These are phyloP conservation scores for Pyralis farinalis DNA, from an alignment of 2,888 invertebrate genomes.

Conservation along the genomic window DNA sequence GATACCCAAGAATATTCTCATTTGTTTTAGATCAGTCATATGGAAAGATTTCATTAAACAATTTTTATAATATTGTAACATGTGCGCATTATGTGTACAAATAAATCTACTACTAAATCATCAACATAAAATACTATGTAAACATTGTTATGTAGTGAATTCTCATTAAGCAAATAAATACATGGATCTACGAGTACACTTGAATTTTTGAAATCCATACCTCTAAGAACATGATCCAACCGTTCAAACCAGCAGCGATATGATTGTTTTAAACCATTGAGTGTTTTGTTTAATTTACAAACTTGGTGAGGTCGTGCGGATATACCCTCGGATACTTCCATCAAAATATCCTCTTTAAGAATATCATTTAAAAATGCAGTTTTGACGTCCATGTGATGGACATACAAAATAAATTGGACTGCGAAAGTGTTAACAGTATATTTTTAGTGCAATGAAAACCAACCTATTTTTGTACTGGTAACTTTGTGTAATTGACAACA, in stretches of 20 bases:
- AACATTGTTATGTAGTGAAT: background rate
- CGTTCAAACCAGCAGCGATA: conserved; percentile 2
- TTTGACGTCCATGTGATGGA: conserved; percentile 9
- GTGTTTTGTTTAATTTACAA: conserved; percentile 8
- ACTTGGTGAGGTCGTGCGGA: background rate
- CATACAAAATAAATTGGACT: background rate
- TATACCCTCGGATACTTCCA: conserved; percentile 5
- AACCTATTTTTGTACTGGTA: too few relatives aligned
- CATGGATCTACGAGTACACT: background rate
- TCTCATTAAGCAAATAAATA: conserved; percentile 5
- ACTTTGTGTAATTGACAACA: too few relatives aligned
- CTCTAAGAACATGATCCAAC: conserved; percentile 1
- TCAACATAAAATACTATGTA: too few relatives aligned
- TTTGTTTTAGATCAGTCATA: conserved; percentile 17
- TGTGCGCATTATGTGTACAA: too few relatives aligned
- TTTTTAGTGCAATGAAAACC: too few relatives aligned
- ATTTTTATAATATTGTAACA: conserved; percentile 6
- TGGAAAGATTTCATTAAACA: conserved; percentile 12
- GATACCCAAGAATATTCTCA: conserved; percentile 14
- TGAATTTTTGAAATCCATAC: background rate
- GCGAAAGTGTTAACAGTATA: too few relatives aligned
- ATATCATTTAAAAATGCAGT: conserved; percentile 6
- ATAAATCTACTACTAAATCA: too few relatives aligned
- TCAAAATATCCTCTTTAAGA: conserved; percentile 3
- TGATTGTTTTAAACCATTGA: conserved; percentile 6